Evolutionary conservation across 2,113 vertebrate genomes (phyloP), one percentile per base, ranked within the genome.

Genomic region (Microtus ochrogaster): DNA sequence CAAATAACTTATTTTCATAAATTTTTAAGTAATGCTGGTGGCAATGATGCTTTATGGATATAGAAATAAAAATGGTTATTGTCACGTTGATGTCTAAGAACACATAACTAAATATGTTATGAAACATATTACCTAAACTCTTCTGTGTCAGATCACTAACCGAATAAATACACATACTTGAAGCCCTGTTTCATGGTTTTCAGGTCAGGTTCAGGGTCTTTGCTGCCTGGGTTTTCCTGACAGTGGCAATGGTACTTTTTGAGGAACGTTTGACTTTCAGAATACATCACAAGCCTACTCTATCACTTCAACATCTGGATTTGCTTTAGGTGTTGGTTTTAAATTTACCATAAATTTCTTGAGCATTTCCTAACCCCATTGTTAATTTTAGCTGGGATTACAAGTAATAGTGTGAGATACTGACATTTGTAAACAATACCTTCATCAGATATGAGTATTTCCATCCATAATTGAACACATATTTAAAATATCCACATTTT

Each of bases 1-100:
- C 68, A 88, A 95, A 66, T 83, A 95, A 87, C 70, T 92, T 76
- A 74, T 88, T 96, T 89, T 81, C 10, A 79, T 47, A 76, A 90
- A 68, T 90, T 30, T 63, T 92, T 76, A 65, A 61, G 93, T n/a
- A 77, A 52, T 72, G 44, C 70, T 82, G 36, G 79, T 92, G 58
- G 22, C 5, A 66, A 63, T 36, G 30, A 68, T 66, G 79, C 4
- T 73, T 94, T 30, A 78, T 49, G n/a, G 1, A 36, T 33, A 83
- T 44, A 47, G 39, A 94, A 84, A 87, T 74, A 86, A 83, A 88
- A 83, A 55, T 36, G 68, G 7, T 9, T 89, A 66, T 36, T 58
- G 22, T 72, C 49, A 49, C 49, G 1, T 22, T 81, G 70, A 66
- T 72, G 41, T 81, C 78, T 55, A 91, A 74, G 52, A 94, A 19